Evolutionary conservation across 2,888 invertebrate species (phyloP), one percentile per base, ranked within the genome.

Genomic region (Cataglyphis albicans): DNA sequence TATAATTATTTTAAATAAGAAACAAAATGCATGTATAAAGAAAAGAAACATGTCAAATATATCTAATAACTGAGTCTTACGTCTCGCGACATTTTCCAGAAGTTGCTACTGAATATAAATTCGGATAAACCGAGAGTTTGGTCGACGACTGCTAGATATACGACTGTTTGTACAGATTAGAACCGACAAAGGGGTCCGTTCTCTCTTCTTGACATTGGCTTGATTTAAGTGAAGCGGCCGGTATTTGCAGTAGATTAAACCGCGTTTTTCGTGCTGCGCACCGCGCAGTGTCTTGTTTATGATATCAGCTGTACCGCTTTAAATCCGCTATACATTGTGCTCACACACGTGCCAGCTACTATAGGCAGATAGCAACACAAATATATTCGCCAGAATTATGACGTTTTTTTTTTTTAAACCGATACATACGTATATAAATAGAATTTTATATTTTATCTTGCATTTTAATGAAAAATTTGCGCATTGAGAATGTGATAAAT

Each of bases 201-300:
- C 89, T 92, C 90, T 88, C 87, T 86, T 83, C 88, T 87, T 87
- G 88, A 90, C 90, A 89, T 80, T 83, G 86, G 86, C 88, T 89
- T 91, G 92, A 93, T 92, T 92, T 91, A 91, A 92, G 87, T 89
- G 91, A 87, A 83, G 88, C 90, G 86, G 83, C 87, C 88, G 86
- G 86, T 93, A 92, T 93, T 93, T 93, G 91, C 92, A 89, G 87
- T 88, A 92, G 92, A 93, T 93, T 93, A 92, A 91, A 91, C 87
- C 86, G 81, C 82, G 86, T 85, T 83, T 52, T 52, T 83, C 85
- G 55, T 82, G 75, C 82, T 80, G 65, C 81, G 83, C 75, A 80
- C 82, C 75, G 67, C 55, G 12, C 57, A 25, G 76, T 64, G 67
- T 59, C 75, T 83, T 88, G 85, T 83, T 85, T 72, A 82, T 75